Conservation (phyloP, 1,140 invertebrate species). For the Brachionus rotundiformis region DNA sequence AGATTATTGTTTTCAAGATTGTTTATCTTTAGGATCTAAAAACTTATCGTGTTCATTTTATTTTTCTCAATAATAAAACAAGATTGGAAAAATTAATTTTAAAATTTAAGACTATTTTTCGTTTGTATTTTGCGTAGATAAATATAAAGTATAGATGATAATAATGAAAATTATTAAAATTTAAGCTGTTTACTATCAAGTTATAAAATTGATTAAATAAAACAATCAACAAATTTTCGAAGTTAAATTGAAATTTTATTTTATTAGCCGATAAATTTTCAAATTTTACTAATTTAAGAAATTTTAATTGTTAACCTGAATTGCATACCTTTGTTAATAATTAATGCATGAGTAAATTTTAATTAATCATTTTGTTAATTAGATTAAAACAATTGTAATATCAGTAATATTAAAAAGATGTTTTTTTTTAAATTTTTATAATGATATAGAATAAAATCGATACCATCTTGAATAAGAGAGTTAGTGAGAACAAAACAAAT, state of each 20-base stretch:
- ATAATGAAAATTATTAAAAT: background rate
- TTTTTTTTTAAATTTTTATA: background rate
- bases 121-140: background rate
- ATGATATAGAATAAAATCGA: conserved; percentile 25
- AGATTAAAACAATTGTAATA: background rate
- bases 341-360: background rate
- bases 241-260: no score
- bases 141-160: background rate
- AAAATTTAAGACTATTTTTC: background rate
- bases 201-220: background rate
- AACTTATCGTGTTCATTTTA: background rate
- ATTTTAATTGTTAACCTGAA: background rate
- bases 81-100: background rate
- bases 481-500: conserved; percentile 24
- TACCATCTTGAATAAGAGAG: background rate
- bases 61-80: background rate
- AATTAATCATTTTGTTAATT: background rate
- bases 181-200: background rate
- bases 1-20: conserved; percentile 9
- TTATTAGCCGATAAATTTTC: no score
- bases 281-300: background rate
- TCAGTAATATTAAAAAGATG: background rate
- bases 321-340: background rate
- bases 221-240: no score
- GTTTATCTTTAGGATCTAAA: background rate